Conservation (phyloP, 1,140 invertebrate species). For the Drosophila micromelanica region DNA sequence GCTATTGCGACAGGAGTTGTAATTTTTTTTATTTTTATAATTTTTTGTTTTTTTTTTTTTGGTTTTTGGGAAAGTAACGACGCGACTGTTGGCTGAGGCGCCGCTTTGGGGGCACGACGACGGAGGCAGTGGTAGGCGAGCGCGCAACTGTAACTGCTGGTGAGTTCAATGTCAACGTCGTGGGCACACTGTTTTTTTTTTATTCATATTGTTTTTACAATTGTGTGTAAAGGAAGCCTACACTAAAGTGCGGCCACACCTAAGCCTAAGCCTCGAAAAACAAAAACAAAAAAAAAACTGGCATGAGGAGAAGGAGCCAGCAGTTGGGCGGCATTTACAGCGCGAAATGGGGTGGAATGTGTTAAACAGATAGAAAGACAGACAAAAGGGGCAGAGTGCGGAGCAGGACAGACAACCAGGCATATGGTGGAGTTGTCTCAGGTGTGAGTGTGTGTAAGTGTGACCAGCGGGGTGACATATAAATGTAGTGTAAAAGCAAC, state of each 20-base stretch:
- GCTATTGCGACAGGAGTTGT: conserved; percentile 58
- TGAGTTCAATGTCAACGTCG: conserved; percentile 77
- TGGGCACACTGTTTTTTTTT: conserved; percentile 56
- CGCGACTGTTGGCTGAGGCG: conserved; percentile 25
- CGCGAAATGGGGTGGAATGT: conserved; percentile 74
- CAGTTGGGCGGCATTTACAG: conserved; percentile 17
- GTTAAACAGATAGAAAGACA: conserved; percentile 55
- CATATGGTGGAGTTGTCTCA: conserved; percentile 77
- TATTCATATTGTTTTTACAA: conserved; percentile 34
- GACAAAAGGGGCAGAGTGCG: conserved; percentile 17
- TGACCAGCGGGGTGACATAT: conserved; percentile 67
- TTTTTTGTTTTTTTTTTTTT: background rate
- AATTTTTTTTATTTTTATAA: background rate
- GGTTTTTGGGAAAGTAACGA: conserved; percentile 73
- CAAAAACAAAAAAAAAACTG: conserved; percentile 41
- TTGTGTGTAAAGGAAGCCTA: conserved; percentile 55
- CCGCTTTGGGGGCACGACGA: background rate
- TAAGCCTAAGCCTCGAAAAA: conserved; percentile 59
- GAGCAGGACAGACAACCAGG: conserved; percentile 26
- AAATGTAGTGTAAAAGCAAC: conserved; percentile 57
- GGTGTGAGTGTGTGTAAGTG: conserved; percentile 62
- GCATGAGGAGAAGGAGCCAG: conserved; percentile 24
- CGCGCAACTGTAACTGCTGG: conserved; percentile 35
- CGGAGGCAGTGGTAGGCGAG: conserved; percentile 16
- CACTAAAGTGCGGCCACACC: conserved; percentile 74